phyloP scores from a whole-genome alignment of 2,888 invertebrate species.

The Ochlodes sylvanus region DNA sequence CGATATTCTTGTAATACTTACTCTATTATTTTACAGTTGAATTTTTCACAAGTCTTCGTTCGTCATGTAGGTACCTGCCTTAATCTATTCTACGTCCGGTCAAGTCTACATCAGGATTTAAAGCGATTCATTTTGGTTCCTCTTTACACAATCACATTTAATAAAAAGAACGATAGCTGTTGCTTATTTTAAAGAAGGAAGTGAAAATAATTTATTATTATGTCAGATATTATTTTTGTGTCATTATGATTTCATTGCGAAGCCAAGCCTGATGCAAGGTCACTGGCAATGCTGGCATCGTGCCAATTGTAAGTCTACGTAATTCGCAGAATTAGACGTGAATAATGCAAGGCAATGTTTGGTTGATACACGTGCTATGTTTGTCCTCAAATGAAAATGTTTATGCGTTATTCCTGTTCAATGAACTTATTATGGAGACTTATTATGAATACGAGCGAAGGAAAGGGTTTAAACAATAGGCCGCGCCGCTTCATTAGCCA shows the following conservation, averaged over 20 bases:
- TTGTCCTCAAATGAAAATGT: slow-evolving; percentile 16
- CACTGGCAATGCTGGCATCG: slow-evolving; percentile 52
- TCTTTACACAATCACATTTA: too few species aligned
- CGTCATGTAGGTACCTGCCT: too few species aligned
- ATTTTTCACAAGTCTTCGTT: too few species aligned
- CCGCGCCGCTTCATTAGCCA: slow-evolving; percentile 67
- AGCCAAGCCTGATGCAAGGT: slow-evolving; percentile 57
- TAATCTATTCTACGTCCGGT: too few species aligned
- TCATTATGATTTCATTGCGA: slow-evolving; percentile 8
- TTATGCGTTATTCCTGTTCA: slow-evolving; percentile 55
- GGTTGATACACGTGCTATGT: slow-evolving; percentile 20
- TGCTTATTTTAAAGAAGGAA: too few species aligned
- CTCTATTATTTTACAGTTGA: too few species aligned
- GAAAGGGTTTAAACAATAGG: slow-evolving; percentile 69
- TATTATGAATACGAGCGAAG: slow-evolving; percentile 51
- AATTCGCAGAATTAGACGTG: slow-evolving; percentile 38
- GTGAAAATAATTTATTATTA: too few species aligned
- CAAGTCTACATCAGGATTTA: too few species aligned
- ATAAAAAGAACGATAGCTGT: too few species aligned
- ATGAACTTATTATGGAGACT: slow-evolving; percentile 55
- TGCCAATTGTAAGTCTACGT: slow-evolving; percentile 60
- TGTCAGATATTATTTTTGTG: background rate
- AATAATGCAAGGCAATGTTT: slow-evolving; percentile 5
- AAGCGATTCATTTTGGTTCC: too few species aligned
- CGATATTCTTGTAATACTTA: too few species aligned